Conservation (phyloP, 2,888 invertebrate species). For the Pseudeuparius sepicola region DNA sequence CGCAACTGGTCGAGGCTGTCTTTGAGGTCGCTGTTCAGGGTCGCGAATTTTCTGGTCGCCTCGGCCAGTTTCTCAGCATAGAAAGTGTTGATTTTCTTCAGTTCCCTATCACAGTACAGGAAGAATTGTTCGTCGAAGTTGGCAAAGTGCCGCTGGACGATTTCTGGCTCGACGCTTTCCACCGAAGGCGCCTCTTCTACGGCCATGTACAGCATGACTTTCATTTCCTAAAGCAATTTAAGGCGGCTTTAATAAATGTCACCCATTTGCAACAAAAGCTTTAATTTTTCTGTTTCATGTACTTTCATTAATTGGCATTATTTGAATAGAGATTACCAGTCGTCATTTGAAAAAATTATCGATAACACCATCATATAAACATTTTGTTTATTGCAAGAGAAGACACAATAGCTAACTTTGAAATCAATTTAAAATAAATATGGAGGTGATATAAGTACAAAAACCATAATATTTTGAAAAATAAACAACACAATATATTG, state of each 20-base stretch:
- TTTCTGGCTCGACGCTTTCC: constrained; percentile 61
- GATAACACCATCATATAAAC: constrained; percentile 5
- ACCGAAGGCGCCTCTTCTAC: constrained; percentile 68
- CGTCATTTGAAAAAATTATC: constrained; percentile 4
- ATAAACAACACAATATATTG: too few relatives aligned
- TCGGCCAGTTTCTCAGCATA: constrained; percentile 85
- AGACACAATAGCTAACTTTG: too few relatives aligned
- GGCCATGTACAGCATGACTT: constrained; percentile 69
- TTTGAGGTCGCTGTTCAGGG: constrained; percentile 60
- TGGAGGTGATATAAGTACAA: too few relatives aligned
- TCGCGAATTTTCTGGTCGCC: constrained; percentile 71
- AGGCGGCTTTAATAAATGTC: too few relatives aligned
- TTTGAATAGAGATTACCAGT: too few relatives aligned
- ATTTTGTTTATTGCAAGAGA: too few relatives aligned
- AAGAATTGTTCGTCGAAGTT: constrained; percentile 81
- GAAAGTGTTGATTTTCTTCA: constrained; percentile 82
- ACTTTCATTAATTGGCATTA: too few relatives aligned
- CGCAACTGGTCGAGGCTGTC: constrained; percentile 35
- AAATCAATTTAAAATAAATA: too few relatives aligned
- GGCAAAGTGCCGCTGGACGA: constrained; percentile 60
- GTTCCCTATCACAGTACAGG: constrained; percentile 73
- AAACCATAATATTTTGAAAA: too few relatives aligned
- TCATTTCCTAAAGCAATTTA: constrained; percentile 72
- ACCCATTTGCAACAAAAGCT: too few relatives aligned
- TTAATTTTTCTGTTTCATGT: too few relatives aligned